Evolutionary conservation across 2,113 vertebrate genomes (phyloP), one percentile per base, ranked within the genome.

Genomic region (Pimephales promelas): DNA sequence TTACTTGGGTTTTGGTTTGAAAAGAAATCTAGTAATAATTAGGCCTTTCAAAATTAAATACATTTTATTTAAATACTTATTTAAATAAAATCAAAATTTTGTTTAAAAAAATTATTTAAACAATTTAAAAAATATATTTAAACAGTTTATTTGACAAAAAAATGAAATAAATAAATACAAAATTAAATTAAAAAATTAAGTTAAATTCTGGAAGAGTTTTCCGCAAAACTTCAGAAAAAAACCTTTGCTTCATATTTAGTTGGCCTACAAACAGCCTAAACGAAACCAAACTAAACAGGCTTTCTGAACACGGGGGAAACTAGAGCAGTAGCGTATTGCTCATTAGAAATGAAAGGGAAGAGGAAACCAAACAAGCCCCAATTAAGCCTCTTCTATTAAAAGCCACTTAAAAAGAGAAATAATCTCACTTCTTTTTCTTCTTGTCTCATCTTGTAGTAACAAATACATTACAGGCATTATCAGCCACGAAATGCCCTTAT

Each of bases 391-490:
- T 88, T 86, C 86, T 89, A 93, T 93, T 90, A 92, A 88, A 70
- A 86, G 86, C 81, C 84, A 87, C 89, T 90, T 91, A 89, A 88
- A 88, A 88, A 84, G 86, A 88, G 83, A 89, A 91, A 90, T 89
- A 85, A 87, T 87, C 85, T 85, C 11, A 79, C 83, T 85, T 88
- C 81, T 84, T 87, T 85, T 74, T 85, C 84, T 83, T 83, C 84
- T 83, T 88, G 88, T 92, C 86, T 90, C 83, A 43, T 91, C 83
- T 87, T 91, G 91, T 92, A 92, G 87, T 89, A 92, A 93, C 91
- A 92, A 93, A 94, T 88, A 87, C 90, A 93, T 91, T 91, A 90
- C 92, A 91, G 91, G 87, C 90, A 89, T 95, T 91, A 92, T 91
- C 91, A 92, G 92, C 87, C 22, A 84, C 64, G 84, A 86, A 40